Evolutionary conservation across 2,888 invertebrate genomes (phyloP).

Genomic region (Macrostomum cliftonense): DNA sequence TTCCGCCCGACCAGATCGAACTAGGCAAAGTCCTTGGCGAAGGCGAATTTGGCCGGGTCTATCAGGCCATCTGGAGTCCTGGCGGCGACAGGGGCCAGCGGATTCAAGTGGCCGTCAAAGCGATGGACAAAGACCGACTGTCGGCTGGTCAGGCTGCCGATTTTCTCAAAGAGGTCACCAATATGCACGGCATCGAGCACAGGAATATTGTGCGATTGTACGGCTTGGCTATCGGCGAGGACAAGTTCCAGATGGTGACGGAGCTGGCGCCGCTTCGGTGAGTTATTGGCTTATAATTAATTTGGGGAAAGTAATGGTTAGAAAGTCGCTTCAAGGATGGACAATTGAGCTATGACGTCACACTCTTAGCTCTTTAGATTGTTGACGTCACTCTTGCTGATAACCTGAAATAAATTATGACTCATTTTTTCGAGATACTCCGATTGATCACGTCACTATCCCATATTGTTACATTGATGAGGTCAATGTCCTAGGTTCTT

Average conservation of each 20-base stretch:
- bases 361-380: no score
- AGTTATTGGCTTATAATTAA: no score
- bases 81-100: constrained; percentile 32
- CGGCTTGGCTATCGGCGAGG: constrained; percentile 78
- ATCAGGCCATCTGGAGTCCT: constrained; percentile 74
- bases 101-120: constrained; percentile 90
- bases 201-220: constrained; percentile 88
- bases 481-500: no score
- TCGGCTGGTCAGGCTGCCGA: constrained; percentile 74
- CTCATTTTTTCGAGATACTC: no score
- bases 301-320: no score
- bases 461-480: no score
- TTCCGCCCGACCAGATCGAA: constrained; percentile 68
- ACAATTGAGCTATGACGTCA: no score
- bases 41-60: constrained; percentile 93
- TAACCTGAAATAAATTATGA: no score
- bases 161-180: constrained; percentile 88
- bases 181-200: constrained; percentile 92
- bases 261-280: constrained; percentile 73
- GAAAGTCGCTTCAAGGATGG: no score
- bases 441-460: no score
- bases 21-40: constrained; percentile 82
- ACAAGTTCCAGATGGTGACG: constrained; percentile 49
- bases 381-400: no score
- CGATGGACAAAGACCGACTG: constrained; percentile 77